Base-by-base conservation (phyloP, 2,888 invertebrate genomes). In the Caenorhabditis angaria region DNA sequence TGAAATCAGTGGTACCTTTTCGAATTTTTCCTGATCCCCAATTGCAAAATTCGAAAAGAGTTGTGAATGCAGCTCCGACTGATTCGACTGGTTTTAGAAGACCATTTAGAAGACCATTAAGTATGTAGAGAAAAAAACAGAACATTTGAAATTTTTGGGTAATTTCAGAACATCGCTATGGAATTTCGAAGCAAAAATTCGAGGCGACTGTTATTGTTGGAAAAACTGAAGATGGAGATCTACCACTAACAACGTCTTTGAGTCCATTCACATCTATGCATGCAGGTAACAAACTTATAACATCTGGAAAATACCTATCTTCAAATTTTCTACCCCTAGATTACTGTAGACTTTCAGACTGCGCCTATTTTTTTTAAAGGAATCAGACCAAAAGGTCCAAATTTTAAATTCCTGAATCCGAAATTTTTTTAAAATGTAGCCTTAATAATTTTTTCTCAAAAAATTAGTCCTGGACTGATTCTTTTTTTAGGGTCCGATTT, bases 1-100 rank as follows among this genome's bases (percentile, higher is more conserved):
- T 72, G 35, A 65, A 58, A 62, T 62, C 68, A n/a, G 68, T 72
- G 12, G 65, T 72, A n/a, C 72, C 72, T 10, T 72, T 72, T 25
- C 51, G 68, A 55, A 55, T 72, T 14, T 65, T 58, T 58, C 70
- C 70, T 29, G 63, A 71, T 71, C 57, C 60, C 6, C 59, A 63
- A 62, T 56, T 35, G 14, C 59, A 70, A n/a, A 24, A 6, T 20
- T 59, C 29, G 54, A 51, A 58, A 63, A 29, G 66, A 60, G 24
- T 56, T 63, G 12, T 47, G 58, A 27, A 60, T 27, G 70, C 62
- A 20, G 62, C 65, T 8, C 59, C 35, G 18, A 35, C 22, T 5
- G 35, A 56, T 28, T 25, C 24, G n/a, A 29, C 27, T 35, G 18
- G 20, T 5, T 27, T n/a, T 10, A 35, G 35, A 20, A 35, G 35